These are phyloP conservation scores for Plagodis dolabraria DNA, from an alignment of 2,888 invertebrate genomes.

Conservation along the genomic window DNA sequence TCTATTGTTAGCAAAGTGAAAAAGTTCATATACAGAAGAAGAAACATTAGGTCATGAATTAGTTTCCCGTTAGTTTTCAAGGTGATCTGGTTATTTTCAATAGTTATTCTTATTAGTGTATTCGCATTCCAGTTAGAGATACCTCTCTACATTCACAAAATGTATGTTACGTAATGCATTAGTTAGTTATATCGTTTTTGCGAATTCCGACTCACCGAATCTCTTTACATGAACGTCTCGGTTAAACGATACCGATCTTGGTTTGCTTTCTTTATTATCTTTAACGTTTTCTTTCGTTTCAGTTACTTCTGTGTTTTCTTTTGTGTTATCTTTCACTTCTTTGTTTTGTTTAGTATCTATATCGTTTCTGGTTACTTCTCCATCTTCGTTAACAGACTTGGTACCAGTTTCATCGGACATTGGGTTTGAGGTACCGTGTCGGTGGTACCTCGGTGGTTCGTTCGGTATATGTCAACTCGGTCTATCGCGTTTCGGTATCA, in stretches of 20 bases:
- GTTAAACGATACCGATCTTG: conserved; percentile 94
- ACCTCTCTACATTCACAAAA: not conserved
- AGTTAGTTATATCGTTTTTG: conserved; percentile 24
- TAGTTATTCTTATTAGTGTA: conserved; percentile 24
- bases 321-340: conserved; percentile 15
- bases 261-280: conserved; percentile 62
- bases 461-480: conserved; percentile 54
- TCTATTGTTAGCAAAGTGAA: too few relatives aligned
- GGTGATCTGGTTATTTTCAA: conserved; percentile 22
- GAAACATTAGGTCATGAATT: conserved; percentile 15
- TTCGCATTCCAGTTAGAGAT: conserved; percentile 26
- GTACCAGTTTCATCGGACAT: conserved; percentile 77
- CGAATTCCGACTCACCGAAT: conserved; percentile 88
- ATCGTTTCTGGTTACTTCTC: conserved; percentile 55
- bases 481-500: conserved; percentile 65
- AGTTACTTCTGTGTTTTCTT: conserved; percentile 10
- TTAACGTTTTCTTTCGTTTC: conserved; percentile 64
- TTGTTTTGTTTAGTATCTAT: conserved; percentile 16
- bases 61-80: conserved; percentile 28
- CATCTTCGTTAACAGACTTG: conserved; percentile 72
- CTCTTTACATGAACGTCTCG: conserved; percentile 95
- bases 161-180: conserved; percentile 19
- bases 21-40: conserved; percentile 5
- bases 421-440: conserved; percentile 71
- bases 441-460: conserved; percentile 62